Base-by-base conservation (phyloP, 1,140 invertebrate species). In the Steinernema khuongi region DNA sequence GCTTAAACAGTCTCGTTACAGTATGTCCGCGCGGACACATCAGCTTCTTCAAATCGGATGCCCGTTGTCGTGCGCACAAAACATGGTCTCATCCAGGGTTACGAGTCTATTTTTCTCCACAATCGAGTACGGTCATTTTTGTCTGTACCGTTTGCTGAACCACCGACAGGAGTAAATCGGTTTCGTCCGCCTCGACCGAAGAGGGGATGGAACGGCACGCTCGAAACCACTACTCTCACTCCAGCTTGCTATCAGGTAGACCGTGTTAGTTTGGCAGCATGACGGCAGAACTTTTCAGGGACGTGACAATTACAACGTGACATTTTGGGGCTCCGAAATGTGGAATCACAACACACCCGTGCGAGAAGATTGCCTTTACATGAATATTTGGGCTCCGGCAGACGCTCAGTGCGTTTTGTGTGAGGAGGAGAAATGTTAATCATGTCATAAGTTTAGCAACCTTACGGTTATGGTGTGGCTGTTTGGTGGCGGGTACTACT, bases 311-410 rank as follows among this genome's bases (percentile, higher is more conserved):
- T 84, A 84, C 69, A 83, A 85, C 72, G 74, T 84, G 22, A 71
- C 77, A 22, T 86, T 86, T 74, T 79, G 79, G 81, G 86, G 86
- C 11, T 76, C 79, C 29, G 79, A 85, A 74, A 87, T 86, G 85
- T 86, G 85, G 85, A 86, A 86, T 76, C 79, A 83, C 18, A 83
- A 85, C 33, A 84, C 81, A 14, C 78, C 76, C 2, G 79, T 81
- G 31, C 74, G 74, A 31, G 83, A 85, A 73, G 83, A 85, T 68
- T 85, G 83, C 70, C 79, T 85, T 17, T 85, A 85, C 68, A 75
- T 85, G 79, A 85, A 85, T 67, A 85, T 85, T 31, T 85, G 84
- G 84, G 75, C 81, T 14, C 82, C 82, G 7, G 72, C 78, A 1
- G 79, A 81, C 28, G 78, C 81, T 0, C 70, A 71, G 76, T 74